These are phyloP conservation scores for Allygus modestus DNA, from an alignment of 2,888 invertebrate species.

Conservation along the genomic window DNA sequence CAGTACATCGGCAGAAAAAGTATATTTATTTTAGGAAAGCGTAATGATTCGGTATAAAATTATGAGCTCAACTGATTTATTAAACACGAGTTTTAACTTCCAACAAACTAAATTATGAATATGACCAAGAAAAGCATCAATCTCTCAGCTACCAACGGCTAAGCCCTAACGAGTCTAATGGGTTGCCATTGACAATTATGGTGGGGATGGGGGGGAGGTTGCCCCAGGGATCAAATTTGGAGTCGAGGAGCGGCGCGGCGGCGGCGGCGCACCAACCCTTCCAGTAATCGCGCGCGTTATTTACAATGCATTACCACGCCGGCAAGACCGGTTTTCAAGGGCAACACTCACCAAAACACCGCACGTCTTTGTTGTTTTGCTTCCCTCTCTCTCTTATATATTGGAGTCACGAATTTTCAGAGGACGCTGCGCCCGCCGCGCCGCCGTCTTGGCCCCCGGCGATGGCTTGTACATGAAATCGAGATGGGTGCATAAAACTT, in stretches of 20 bases:
- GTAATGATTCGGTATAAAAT: too few species aligned
- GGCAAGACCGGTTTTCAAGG: slow-evolving; percentile 39
- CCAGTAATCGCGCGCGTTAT: slow-evolving; percentile 37
- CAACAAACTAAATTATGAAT: background rate
- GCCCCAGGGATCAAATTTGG: slow-evolving; percentile 5
- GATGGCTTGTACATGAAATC: background rate
- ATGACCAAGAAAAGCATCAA: background rate
- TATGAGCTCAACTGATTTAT: background rate
- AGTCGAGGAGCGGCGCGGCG: background rate
- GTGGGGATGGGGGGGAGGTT: background rate
- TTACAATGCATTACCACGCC: slow-evolving; percentile 36
- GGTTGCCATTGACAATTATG: background rate
- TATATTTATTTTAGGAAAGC: too few species aligned
- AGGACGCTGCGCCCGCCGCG: too few species aligned
- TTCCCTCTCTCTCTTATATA: slow-evolving; percentile 43
- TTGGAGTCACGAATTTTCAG: slow-evolving; percentile 38
- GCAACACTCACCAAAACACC: slow-evolving; percentile 27
- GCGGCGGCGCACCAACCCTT: slow-evolving; percentile 1
- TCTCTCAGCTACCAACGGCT: background rate
- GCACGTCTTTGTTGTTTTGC: slow-evolving; percentile 49
- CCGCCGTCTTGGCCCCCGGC: background rate
- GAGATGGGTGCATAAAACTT: too few species aligned
- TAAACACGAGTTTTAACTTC: background rate
- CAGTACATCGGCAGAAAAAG: too few species aligned
- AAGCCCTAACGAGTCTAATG: background rate